Base-by-base conservation (phyloP, 2,888 invertebrate species). In the Stenichneumon culpator region DNA sequence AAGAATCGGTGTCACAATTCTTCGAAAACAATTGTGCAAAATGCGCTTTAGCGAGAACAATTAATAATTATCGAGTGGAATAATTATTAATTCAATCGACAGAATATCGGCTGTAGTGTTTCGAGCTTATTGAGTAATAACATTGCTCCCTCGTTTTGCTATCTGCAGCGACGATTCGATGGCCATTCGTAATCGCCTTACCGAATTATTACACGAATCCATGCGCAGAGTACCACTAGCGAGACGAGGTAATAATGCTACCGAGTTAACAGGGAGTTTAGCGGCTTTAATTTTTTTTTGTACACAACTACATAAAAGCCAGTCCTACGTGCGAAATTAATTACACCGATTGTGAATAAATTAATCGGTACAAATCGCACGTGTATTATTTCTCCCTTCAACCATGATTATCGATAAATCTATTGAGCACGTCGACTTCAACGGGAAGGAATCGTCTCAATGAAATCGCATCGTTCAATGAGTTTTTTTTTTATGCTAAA, bases 71-170 rank as follows among this genome's bases (percentile, higher is more conserved):
- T 57, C 22, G 25, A 11, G 11, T 11, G 11, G 4, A 25, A 4
- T 22, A 14, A 22, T 9, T 4, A 22, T 14, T 44, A 3, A 14
- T 7, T 9, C 4, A 14, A 22, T 57, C 25, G 57, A 25, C 57
- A 11, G 11, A 22, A 25, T 22, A 57, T 57, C 57, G 4, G 11
- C 11, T 25, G 25, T 14, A 57, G 11, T 25, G 14, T 57, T 57
- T 19, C 9, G 25, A 16, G 74, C 47, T 60, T 47, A 65, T 22
- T 50, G 63, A 47, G 14, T 19, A 74, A 63, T 60, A 57, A 44
- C 32, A 54, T 36, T 70, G 50, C 39, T 54, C 19, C 47, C 16
- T 39, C 54, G 54, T 54, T 54, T 54, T 19, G 11, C 16, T 28
- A 14, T 0, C 6, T 9, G 22, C 25, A 60, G 60, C 28, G 32